Conservation (phyloP, 2,888 invertebrate genomes). For the Nipponacmea schrenckii region DNA sequence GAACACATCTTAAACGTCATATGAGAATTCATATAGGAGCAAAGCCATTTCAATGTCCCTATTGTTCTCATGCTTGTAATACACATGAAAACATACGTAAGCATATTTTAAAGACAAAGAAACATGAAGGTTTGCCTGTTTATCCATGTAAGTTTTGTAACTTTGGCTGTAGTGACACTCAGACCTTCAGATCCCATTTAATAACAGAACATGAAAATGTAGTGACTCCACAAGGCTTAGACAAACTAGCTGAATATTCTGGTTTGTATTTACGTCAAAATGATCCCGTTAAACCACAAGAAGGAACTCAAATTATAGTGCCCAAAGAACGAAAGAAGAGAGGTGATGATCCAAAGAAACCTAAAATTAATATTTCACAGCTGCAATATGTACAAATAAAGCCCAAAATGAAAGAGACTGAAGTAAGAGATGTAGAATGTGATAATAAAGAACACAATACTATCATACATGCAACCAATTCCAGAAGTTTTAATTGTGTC, state of each 20-base stretch:
- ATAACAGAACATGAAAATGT: conserved; percentile 70
- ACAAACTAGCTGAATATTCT: conserved; percentile 49
- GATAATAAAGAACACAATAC: too few relatives aligned
- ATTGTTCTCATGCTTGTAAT: conserved; percentile 76
- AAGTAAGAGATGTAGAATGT: too few relatives aligned
- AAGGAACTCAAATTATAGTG: conserved; percentile 53
- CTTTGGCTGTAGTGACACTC: conserved; percentile 76
- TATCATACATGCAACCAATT: too few relatives aligned
- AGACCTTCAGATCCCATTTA: conserved; percentile 77
- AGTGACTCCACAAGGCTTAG: conserved; percentile 40
- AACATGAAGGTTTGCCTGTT: conserved; percentile 81
- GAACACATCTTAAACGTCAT: conserved; percentile 64
- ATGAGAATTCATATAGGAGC: conserved; percentile 67
- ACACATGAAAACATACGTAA: conserved; percentile 86
- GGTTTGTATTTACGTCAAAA: conserved; percentile 52
- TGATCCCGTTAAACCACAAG: conserved; percentile 51
- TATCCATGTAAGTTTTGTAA: conserved; percentile 81
- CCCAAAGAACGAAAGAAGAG: conserved; percentile 44
- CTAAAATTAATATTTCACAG: too few relatives aligned
- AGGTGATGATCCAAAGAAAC: too few relatives aligned
- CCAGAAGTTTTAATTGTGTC: too few relatives aligned
- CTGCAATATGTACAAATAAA: too few relatives aligned
- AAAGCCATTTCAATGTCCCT: conserved; percentile 68
- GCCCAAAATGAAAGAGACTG: too few relatives aligned
- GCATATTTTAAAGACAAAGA: conserved; percentile 82